Base-by-base conservation (phyloP, 2,888 invertebrate genomes). In the Mycalesis mineus region DNA sequence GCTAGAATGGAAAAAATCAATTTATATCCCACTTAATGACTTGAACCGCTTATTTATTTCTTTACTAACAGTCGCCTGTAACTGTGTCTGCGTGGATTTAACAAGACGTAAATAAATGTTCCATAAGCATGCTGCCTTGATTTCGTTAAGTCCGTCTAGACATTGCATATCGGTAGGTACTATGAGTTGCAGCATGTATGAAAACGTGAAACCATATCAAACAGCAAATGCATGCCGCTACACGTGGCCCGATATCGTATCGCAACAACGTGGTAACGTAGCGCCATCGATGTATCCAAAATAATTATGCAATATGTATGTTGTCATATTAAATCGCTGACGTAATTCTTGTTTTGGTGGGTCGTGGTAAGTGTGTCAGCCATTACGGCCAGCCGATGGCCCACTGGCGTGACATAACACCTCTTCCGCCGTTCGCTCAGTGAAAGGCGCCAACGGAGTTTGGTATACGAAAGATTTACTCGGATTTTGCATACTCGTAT, bases 321-420 rank as follows among this genome's bases (percentile, higher is more conserved):
- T 78, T 82, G 80, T 80, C 77, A 79, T 81, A 77, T 72, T 73
- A 45, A 58, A 58, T 63, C 64, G 76, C 79, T 85, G 86, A 84
- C 84, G 87, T 84, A 85, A 87, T 77, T 73, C 73, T 79, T 85
- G 84, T 85, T 86, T 86, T 85, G 83, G 82, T 82, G 79, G 82
- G 81, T 83, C 84, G 84, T 74, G 77, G 80, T 84, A 88, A 89
- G 86, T 88, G 78, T 88, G 88, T 77, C 88, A 82, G 74, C 73
- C 79, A 87, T 86, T 81, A 77, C 87, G 87, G 86, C 85, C 86
- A 84, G 77, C 75, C 76, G 81, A 79, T 88, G 88, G 80, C 87
- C 87, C 82, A 87, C 75, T 84, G 17, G 77, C 74, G 64, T 88
- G 87, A 88, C 84, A 85, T 88, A 88, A 88, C 80, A 53, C 70